Evolutionary conservation across 1,140 invertebrate genomes (phyloP).

Genomic region (Drosophila grimshawi): DNA sequence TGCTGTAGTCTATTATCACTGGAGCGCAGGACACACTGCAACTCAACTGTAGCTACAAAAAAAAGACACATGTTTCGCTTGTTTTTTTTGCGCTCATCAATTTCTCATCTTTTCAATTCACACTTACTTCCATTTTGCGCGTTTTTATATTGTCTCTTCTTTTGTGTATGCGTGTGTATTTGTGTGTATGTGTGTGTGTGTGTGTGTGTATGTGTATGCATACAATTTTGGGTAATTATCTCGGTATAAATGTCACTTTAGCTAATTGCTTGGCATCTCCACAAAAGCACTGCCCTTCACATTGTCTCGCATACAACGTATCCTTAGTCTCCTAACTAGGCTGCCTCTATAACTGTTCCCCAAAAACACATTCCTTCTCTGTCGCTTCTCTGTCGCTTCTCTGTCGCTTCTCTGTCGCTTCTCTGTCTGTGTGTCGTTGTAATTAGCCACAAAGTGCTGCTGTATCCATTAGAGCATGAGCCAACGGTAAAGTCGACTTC

Average conservation of each 20-base stretch:
- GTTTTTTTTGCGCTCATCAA: constrained; percentile 6
- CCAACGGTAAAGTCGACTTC: constrained; percentile 13
- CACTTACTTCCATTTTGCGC: neutral
- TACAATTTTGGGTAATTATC: constrained; percentile 70
- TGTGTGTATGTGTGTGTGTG: constrained; percentile 2
- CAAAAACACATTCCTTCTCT: too few relatives aligned
- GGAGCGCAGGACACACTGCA: neutral
- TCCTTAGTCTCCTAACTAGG: constrained; percentile 1
- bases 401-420: neutral
- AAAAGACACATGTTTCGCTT: constrained; percentile 22
- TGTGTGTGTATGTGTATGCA: constrained; percentile 20
- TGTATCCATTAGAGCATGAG: constrained; percentile 16
- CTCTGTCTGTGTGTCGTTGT: constrained; percentile 36
- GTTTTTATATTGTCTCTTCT: neutral
- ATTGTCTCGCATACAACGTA: constrained; percentile 8
- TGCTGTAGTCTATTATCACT: constrained; percentile 27
- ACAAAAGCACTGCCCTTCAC: neutral
- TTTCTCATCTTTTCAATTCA: constrained; percentile 31
- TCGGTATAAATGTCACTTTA: constrained; percentile 70
- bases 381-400: neutral
- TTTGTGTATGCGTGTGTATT: neutral
- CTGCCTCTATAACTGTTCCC: neutral
- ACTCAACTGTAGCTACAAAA: constrained; percentile 6
- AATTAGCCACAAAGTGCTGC: constrained; percentile 67
- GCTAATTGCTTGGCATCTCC: constrained; percentile 60